Evolutionary conservation across 2,888 invertebrate species (phyloP), one percentile per base, ranked within the genome.

Genomic region (Junonia oenone): DNA sequence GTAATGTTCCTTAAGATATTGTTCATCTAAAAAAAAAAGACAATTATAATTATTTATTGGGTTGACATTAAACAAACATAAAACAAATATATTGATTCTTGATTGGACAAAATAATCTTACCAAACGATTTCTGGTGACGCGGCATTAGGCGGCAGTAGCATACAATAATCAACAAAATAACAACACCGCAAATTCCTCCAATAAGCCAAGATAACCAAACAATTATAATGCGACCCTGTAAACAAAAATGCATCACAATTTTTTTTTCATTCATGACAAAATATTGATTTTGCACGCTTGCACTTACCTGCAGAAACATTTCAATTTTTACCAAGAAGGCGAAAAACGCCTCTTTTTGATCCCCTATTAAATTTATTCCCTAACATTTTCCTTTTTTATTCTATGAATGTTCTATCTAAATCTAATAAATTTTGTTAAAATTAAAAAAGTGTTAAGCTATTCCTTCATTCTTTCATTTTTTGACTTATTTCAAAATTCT

Each of bases 111-210:
- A 51, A 57, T 91, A n/a, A n/a, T n/a, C n/a, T 91, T 82, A 93
- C 93, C 92, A 73, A 92, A 92, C 62, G 93, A 92, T 85, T 93
- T 93, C 81, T 93, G 93, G 73, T 93, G 91, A 63, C 92, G 92
- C 69, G 93, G 93, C 92, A 93, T 93, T 75, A 93, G 91, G 89
- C 93, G 93, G 79, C 93, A 93, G 79, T 93, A 92, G 83, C 93
- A 93, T 70, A 93, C 88, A 71, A 93, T 83, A 75, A 92, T 83
- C 66, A 93, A 91, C 75, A 93, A 90, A 76, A 93, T 87, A 69
- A 93, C 79, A 70, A 93, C 92, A 69, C 93, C 92, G 69, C 93
- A 92, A 68, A 93, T 88, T 61, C 93, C 93, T 59, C 93, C 93
- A 64, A 88, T 77, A 78, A 91, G 85, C 90, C 90, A 91, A 77